Base-by-base conservation (phyloP, 2,797 vertebrate genomes). In the Dallia pectoralis region DNA sequence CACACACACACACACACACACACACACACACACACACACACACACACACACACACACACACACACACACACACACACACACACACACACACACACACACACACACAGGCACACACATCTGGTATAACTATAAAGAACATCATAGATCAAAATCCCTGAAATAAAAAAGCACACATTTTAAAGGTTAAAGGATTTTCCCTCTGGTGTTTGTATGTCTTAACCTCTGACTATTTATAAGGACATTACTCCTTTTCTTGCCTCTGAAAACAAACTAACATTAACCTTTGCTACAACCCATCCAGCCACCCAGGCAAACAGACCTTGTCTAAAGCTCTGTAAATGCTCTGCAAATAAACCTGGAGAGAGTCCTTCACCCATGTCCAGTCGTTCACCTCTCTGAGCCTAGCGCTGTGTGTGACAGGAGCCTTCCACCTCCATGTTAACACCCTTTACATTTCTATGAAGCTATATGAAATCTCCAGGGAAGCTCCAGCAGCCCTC, bases 401-500 rank as follows among this genome's bases (percentile, higher is more conserved):
- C 67, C 47, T 69, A 16, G n/a, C 40, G 22, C 78, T 47, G 70
- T 56, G 70, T 56, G 19, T 51, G 69, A 64, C 69, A 70, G 75
- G 29, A 72, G 75, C 77, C 75, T 69, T 82, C 76, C 73, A 79
- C 85, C 76, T 70, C 81, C 70, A 78, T 49, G 76, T 51, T 70
- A 69, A 75, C 71, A 62, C 74, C 63, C 85, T 90, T 90, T 88
- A 83, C 86, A 87, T 89, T 88, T 89, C 88, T 86, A 87, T 90
- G 80, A 82, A 78, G 84, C 85, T 83, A 84, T 87, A 88, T 85
- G 78, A 78, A 77, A 77, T 88, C 81, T 81, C 81, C 75, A 76
- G 70, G 79, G 81, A 88, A 85, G 87, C 81, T 78, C 84, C 80
- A 79, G 70, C 65, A 76, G 77, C 9, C 79, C 80, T 59, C n/a